phyloP scores from a whole-genome alignment of 30 jellyfish, hydroid and myxozoan genomes.

The Aurelia aurita complex sp. Pacific region DNA sequence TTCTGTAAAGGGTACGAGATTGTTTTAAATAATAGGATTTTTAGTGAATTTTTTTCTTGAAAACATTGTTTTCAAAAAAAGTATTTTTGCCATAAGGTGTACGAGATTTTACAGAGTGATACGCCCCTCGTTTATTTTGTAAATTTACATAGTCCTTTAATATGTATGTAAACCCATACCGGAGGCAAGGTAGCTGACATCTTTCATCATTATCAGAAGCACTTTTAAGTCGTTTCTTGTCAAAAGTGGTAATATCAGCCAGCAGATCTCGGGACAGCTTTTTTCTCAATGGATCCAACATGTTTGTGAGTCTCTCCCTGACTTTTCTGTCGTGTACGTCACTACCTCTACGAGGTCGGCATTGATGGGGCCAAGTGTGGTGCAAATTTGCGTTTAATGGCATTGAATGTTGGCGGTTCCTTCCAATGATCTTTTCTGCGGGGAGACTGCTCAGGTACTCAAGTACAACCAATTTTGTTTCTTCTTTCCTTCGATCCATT shows the following conservation, averaged over 20 bases:
- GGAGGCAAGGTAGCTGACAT: too few relatives aligned
- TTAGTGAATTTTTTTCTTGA: too few relatives aligned
- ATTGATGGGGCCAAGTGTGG: not conserved
- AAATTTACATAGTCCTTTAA: too few relatives aligned
- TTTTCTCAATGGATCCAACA: not conserved
- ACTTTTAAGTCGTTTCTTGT: not conserved
- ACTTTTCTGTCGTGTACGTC: not conserved
- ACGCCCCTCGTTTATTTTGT: too few relatives aligned
- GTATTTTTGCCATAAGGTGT: too few relatives aligned
- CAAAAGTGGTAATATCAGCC: conserved; percentile 11
- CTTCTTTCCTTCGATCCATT: conserved; percentile 50
- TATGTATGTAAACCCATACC: too few relatives aligned
- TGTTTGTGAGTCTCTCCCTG: not conserved
- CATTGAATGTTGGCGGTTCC: conserved; percentile 7
- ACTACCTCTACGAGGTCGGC: not conserved
- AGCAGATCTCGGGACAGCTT: not conserved
- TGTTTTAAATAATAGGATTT: too few relatives aligned
- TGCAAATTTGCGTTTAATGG: not conserved
- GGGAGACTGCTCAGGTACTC: conserved; percentile 61
- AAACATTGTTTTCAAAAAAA: too few relatives aligned
- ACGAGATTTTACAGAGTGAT: too few relatives aligned
- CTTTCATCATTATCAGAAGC: not conserved
- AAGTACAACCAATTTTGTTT: conserved; percentile 62
- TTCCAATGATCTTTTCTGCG: conserved; percentile 54
- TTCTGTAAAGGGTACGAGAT: too few relatives aligned